Percentiles rank a stretch among this genome's conserved stretches.
Evolutionary conservation across 2,113 vertebrate genomes (phyloP).

Genomic region (Psephotus haematonotus): DNA sequence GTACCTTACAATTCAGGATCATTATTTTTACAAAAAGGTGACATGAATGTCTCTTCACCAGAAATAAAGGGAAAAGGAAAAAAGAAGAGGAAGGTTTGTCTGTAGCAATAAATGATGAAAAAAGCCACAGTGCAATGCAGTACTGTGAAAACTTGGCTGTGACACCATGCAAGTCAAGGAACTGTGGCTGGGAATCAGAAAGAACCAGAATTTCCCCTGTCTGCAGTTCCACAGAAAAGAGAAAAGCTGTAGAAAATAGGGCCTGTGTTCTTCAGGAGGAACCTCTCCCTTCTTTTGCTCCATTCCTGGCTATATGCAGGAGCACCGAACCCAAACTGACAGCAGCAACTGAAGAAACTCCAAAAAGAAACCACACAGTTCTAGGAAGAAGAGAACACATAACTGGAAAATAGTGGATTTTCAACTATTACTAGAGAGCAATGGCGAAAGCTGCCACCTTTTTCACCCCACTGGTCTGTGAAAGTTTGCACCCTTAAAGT

Average conservation of each 20-base stretch:
- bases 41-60: neutral
- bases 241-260: neutral
- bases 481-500: neutral
- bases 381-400: neutral
- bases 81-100: neutral
- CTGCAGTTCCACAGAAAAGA: neutral
- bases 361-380: neutral
- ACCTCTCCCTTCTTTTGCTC: neutral
- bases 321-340: neutral
- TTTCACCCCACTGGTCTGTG: neutral
- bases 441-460: neutral
- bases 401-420: neutral
- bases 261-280: neutral
- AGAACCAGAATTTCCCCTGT: neutral
- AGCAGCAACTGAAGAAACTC: neutral
- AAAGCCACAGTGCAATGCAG: neutral
- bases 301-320: neutral
- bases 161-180: neutral
- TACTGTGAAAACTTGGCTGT: neutral
- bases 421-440: neutral
- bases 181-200: neutral
- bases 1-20: too few species aligned
- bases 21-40: neutral
- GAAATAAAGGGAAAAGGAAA: neutral
- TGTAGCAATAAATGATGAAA: neutral